A percentile compares a stretch with the other conserved stretches of the same genome.
Conservation (phyloP, 2,888 invertebrate genomes). For the Dynastes maya region DNA sequence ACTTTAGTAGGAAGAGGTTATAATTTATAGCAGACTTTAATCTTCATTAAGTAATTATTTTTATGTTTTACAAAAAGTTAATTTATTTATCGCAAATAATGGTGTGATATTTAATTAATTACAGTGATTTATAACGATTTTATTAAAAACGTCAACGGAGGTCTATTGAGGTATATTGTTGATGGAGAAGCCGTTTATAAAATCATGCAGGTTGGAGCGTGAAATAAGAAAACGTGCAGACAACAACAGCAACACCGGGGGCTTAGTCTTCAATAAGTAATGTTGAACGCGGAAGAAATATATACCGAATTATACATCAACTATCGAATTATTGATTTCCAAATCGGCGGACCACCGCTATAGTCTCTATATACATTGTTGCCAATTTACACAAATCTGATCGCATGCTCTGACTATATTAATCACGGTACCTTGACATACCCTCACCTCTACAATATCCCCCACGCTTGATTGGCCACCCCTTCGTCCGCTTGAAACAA, state of each 20-base stretch:
- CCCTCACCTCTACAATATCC: conserved; percentile 66
- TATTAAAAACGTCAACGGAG: conserved; percentile 19
- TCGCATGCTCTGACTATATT: conserved; percentile 73
- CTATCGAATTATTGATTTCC: conserved; percentile 65
- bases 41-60: too few species aligned
- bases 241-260: conserved; percentile 21
- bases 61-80: background rate
- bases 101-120: conserved; percentile 27
- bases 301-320: conserved; percentile 43
- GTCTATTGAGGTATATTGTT: conserved; percentile 23
- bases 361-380: conserved; percentile 61
- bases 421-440: conserved; percentile 73
- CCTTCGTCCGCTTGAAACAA: conserved; percentile 65
- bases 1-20: too few species aligned
- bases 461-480: conserved; percentile 63
- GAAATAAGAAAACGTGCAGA: conserved; percentile 37
- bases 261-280: conserved; percentile 28
- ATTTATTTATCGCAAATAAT: conserved; percentile 8
- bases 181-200: conserved; percentile 30
- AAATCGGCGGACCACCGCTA: conserved; percentile 62
- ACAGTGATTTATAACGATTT: conserved; percentile 10
- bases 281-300: conserved; percentile 27
- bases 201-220: conserved; percentile 27
- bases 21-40: too few species aligned
- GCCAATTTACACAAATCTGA: conserved; percentile 71